Evolutionary conservation across 2,113 vertebrate genomes (phyloP), one percentile per base, ranked within the genome.

Genomic region (Petrocephalus zakoni): DNA sequence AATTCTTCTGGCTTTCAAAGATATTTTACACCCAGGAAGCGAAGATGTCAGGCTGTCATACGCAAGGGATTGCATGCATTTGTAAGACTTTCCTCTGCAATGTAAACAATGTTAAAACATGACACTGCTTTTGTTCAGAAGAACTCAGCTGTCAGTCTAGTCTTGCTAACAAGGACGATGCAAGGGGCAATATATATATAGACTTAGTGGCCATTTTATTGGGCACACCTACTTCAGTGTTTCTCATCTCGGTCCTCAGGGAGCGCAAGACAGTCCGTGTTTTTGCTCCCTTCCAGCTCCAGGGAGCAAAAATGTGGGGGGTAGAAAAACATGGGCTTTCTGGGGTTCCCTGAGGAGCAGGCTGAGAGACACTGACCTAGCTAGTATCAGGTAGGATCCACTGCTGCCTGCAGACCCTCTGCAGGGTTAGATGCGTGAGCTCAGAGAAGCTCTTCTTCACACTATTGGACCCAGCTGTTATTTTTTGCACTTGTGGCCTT

Each of bases 31-130:
- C 92, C 90, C 87, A 92, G 90, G 91, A 92, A 92, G 91, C 88
- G 91, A 85, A 87, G 92, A 92, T 93, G 90, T 93, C 92, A 93
- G 90, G 47, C 11, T 49, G 47, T 78, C 82, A 84, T 49, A 84
- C 47, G 22, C 46, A 13, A 85, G 46, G 82, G 82, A 49, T 49
- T n/a, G 19, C 22, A 42, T 37, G 72, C 29, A 19, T 78, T 78
- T 78, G 34, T 78, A 85, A 29, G 9, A 46, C 42, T 55, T 55
- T 37, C 49, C 13, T 34, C n/a, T 6, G n/a, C 83, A 56, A 55
- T 19, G 52, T 55, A 55, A 25, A 86, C 84, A 29, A 86, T 37
- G 52, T 29, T 55, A 34, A 34, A n/a, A 25, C 8, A 17, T 51
- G 52, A 55, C n/a, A n/a, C 52, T 53, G 22, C 37, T 46, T 83